A percentile compares a stretch with the other conserved stretches of the same genome.
Conservation (phyloP, 2,113 vertebrate genomes). For the Mandrillus leucophaeus region DNA sequence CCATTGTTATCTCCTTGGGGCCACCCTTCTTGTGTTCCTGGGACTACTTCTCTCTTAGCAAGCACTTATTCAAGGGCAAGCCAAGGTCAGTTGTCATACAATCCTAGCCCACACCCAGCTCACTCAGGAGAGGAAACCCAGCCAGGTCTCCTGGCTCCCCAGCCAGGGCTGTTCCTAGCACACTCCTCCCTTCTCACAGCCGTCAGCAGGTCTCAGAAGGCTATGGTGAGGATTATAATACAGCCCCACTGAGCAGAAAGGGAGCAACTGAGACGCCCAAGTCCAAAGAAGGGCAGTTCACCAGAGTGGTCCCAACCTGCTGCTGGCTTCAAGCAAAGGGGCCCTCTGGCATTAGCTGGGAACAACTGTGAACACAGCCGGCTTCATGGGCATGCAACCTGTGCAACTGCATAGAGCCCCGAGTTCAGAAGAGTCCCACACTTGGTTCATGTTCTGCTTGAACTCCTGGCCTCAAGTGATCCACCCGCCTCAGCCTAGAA, state of each 20-base stretch:
- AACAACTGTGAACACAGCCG: neutral
- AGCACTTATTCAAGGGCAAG: neutral
- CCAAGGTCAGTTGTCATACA: neutral
- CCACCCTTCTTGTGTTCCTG: neutral
- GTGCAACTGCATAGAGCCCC: too few species aligned
- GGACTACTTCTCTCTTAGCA: neutral
- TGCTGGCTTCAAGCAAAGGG: neutral
- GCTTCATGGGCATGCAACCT: neutral
- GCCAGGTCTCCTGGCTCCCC: neutral
- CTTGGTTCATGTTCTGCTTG: neutral
- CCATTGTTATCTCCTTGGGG: neutral
- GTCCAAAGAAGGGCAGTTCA: neutral
- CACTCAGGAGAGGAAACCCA: neutral
- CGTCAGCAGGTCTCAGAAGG: neutral
- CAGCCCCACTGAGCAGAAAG: neutral
- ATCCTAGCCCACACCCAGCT: neutral
- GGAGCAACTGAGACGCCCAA: neutral
- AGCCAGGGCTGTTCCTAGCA: neutral
- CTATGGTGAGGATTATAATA: neutral
- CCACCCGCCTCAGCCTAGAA: neutral
- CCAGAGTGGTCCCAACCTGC: neutral
- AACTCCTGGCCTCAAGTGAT: neutral
- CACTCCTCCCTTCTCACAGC: neutral
- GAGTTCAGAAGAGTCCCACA: neutral
- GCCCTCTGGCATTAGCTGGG: neutral